A percentile compares a stretch with the other conserved stretches of the same genome.
Conservation (phyloP, 2,797 vertebrate species). For the Typhlichthys subterraneus region DNA sequence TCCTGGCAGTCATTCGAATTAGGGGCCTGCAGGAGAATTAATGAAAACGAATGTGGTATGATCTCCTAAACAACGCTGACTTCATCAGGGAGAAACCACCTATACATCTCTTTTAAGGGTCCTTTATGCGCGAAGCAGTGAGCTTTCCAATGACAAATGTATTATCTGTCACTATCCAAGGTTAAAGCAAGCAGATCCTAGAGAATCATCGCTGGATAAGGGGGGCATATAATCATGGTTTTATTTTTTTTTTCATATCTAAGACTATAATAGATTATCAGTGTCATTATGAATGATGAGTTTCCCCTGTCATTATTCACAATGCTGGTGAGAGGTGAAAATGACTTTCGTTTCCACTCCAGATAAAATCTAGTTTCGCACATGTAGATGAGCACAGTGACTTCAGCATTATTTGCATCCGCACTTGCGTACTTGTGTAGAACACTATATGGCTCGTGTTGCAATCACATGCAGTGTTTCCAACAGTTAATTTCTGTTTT, state of each 20-base stretch:
- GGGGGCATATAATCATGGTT: constrained; percentile 57
- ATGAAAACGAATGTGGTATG: constrained; percentile 81
- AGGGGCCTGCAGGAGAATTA: constrained; percentile 65
- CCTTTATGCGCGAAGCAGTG: constrained; percentile 68
- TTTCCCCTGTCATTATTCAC: constrained; percentile 68
- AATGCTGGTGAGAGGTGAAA: constrained; percentile 64
- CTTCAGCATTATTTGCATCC: constrained; percentile 33
- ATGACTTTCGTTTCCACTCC: constrained; percentile 74
- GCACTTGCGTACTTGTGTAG: constrained; percentile 8
- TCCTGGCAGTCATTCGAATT: constrained; percentile 74
- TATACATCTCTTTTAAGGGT: constrained; percentile 78
- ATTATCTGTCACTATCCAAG: constrained; percentile 80
- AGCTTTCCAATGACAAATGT: constrained; percentile 76
- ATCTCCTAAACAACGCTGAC: constrained; percentile 69
- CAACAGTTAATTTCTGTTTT: neutral
- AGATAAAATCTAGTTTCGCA: constrained; percentile 65
- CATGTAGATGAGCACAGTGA: constrained; percentile 63
- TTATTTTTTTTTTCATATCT: constrained; percentile 74
- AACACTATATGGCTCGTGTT: neutral
- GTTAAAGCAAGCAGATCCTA: constrained; percentile 68
- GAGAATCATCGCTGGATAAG: constrained; percentile 75
- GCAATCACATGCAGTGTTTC: constrained; percentile 2
- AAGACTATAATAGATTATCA: constrained; percentile 80
- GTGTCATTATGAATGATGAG: constrained; percentile 83
- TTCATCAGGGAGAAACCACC: constrained; percentile 65